Evolutionary conservation across 2,113 vertebrate genomes (phyloP).

Genomic region (Saguinus imperator): DNA sequence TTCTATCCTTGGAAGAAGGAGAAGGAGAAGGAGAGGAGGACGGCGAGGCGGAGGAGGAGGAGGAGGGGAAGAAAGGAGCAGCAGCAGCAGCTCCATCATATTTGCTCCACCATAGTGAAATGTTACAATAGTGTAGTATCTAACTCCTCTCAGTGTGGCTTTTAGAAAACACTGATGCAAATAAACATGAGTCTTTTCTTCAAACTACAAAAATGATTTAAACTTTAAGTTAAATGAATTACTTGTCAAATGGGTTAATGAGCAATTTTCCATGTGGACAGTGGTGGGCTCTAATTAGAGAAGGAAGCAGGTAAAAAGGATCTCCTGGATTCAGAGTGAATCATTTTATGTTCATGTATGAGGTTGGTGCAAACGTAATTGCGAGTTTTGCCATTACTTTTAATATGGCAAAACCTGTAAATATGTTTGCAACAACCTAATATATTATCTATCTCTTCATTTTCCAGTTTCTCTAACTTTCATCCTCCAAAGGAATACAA

Average conservation of each 20-base stretch:
- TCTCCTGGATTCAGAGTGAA: no score
- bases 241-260: not conserved
- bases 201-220: not conserved
- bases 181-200: not conserved
- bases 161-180: not conserved
- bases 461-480: not conserved
- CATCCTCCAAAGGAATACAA: not conserved
- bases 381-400: no score
- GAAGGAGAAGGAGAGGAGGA: not conserved
- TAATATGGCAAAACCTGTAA: no score
- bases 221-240: not conserved
- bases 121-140: not conserved
- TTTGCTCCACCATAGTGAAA: not conserved
- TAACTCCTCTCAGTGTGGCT: not conserved
- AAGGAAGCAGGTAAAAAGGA: not conserved
- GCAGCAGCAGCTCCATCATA: not conserved
- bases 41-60: not conserved
- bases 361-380: no score
- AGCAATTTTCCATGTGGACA: not conserved
- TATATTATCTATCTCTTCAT: not conserved
- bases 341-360: accelerated
- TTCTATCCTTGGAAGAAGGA: not conserved
- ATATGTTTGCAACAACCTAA: no score
- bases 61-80: not conserved
- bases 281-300: not conserved